phyloP scores from a whole-genome alignment of 2,797 vertebrate species.

The Prunella strophiata region DNA sequence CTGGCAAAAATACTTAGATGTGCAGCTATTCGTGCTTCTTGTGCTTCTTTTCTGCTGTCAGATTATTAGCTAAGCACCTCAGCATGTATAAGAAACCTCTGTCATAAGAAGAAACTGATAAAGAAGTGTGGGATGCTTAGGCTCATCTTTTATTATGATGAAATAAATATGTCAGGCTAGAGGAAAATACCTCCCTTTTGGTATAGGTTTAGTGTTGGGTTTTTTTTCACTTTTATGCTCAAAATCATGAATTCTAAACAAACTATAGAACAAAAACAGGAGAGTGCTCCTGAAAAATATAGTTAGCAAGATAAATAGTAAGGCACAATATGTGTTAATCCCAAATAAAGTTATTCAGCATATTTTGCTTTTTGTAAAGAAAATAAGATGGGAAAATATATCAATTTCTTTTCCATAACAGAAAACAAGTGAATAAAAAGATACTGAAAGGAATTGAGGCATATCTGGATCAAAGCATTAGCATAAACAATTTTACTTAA shows the following conservation, averaged over 20 bases:
- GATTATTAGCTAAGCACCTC: not conserved
- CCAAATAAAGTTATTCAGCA: not conserved
- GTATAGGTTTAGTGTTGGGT: accelerated
- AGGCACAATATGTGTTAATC: not conserved
- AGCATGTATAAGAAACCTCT: not conserved
- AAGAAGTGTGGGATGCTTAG: not conserved
- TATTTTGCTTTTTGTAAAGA: conserved; percentile 5
- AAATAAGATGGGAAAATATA: conserved; percentile 5
- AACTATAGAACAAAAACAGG: not conserved
- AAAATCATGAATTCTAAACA: not conserved
- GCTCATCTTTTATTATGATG: not conserved
- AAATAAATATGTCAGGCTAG: not conserved
- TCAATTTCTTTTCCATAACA: not conserved
- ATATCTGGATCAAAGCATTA: conserved; percentile 41
- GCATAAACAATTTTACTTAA: conserved; percentile 22
- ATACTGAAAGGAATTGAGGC: not conserved
- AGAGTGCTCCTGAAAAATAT: not conserved
- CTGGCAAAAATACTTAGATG: not conserved
- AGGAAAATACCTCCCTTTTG: not conserved
- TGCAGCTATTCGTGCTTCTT: not conserved
- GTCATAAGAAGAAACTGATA: not conserved
- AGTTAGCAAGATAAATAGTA: not conserved
- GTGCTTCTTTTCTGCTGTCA: not conserved
- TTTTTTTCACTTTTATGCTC: not conserved
- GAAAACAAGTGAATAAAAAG: not conserved